Conservation (phyloP, 2,888 invertebrate genomes). For the Chymomyza caudatula region DNA sequence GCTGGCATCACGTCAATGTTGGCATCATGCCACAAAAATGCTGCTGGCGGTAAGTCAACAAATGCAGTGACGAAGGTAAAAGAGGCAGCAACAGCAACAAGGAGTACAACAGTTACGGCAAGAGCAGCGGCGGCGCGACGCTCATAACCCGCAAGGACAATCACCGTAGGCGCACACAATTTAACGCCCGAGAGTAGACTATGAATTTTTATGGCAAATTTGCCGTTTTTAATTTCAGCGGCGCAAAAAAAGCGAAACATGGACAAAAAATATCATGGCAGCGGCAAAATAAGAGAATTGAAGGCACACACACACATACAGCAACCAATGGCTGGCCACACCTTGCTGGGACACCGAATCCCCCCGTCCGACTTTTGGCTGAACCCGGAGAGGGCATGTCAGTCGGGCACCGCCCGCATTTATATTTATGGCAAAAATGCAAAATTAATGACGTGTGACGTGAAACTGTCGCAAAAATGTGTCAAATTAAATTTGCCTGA, state of each 20-base stretch:
- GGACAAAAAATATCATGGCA: neutral
- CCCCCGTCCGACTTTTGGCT: neutral
- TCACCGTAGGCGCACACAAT: conserved; percentile 17
- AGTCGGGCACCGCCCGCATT: conserved; percentile 10
- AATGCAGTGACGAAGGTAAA: conserved; percentile 14
- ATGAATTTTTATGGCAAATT: conserved; percentile 57
- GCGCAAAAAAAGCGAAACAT: conserved; percentile 10
- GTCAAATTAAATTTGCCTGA: conserved; percentile 50
- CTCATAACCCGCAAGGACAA: conserved; percentile 34
- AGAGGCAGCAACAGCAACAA: conserved; percentile 30
- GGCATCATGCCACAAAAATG: conserved; percentile 64
- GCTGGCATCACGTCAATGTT: conserved; percentile 58
- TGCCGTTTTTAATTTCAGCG: conserved; percentile 49
- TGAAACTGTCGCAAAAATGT: conserved; percentile 53
- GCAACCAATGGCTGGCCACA: conserved; percentile 14
- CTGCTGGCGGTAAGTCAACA: conserved; percentile 34
- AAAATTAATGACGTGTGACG: conserved; percentile 70
- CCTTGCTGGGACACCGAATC: conserved; percentile 8
- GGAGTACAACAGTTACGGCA: conserved; percentile 39
- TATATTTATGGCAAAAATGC: conserved; percentile 66
- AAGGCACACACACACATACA: neutral
- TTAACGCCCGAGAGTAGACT: conserved; percentile 47
- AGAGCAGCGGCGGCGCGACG: conserved; percentile 25
- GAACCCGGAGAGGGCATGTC: conserved; percentile 7
- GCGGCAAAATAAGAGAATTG: neutral